phyloP scores from a whole-genome alignment of 1,140 invertebrate species.

The Leptopilina boulardi region DNA sequence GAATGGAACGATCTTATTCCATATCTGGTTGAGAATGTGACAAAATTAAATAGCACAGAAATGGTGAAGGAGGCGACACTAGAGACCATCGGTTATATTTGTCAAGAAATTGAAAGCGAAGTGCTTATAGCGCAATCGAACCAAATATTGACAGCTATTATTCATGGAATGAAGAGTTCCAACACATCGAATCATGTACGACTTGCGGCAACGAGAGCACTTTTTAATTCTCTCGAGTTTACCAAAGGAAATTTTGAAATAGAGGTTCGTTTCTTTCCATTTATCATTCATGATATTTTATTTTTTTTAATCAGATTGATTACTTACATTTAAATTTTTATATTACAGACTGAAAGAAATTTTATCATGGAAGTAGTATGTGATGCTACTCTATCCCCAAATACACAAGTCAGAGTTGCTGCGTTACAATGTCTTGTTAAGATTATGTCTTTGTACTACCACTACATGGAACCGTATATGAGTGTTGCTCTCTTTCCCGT shows the following conservation, averaged over 20 bases:
- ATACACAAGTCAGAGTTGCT: constrained; percentile 94
- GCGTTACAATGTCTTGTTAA: constrained; percentile 99
- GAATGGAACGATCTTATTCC: constrained; percentile 92
- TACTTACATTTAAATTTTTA: constrained; percentile 39
- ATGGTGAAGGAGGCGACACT: constrained; percentile 96
- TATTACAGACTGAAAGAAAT: constrained; percentile 90
- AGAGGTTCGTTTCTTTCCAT: constrained; percentile 79
- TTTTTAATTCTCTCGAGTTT: constrained; percentile 99
- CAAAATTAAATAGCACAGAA: constrained; percentile 90
- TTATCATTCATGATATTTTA: too few species aligned
- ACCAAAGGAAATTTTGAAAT: constrained; percentile 99
- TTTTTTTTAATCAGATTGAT: too few species aligned
- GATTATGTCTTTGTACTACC: constrained; percentile 99
- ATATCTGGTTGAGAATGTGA: constrained; percentile 92
- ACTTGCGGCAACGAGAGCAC: constrained; percentile 96
- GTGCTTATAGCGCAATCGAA: constrained; percentile 94
- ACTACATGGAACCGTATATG: constrained; percentile 99
- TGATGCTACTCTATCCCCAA: constrained; percentile 89
- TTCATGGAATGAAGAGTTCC: constrained; percentile 96
- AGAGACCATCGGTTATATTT: constrained; percentile 95
- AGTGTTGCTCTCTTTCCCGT: constrained; percentile 96
- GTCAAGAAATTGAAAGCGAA: constrained; percentile 91
- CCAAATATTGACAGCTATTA: constrained; percentile 98
- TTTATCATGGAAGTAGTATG: constrained; percentile 99
- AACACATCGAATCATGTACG: constrained; percentile 88